These are phyloP conservation scores for Egretta garzetta DNA, from an alignment of 2,113 vertebrate species.

Conservation along the genomic window DNA sequence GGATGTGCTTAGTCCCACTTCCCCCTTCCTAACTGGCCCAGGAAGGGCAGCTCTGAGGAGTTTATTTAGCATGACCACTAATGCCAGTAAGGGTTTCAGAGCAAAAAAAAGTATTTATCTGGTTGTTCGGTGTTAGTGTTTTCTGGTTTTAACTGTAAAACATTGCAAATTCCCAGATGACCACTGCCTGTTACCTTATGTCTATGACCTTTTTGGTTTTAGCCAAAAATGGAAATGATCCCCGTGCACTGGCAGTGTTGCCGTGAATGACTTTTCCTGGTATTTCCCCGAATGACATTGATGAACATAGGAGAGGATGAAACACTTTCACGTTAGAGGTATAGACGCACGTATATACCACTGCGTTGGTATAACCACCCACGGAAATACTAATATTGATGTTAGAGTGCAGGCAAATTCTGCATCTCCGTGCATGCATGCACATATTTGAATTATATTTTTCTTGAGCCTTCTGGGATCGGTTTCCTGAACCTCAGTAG, in stretches of 20 bases:
- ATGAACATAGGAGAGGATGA: accelerated
- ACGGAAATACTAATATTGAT: not conserved
- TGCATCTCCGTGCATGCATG: accelerated
- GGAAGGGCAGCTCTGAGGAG: not conserved
- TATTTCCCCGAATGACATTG: not conserved
- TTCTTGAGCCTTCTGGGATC: not conserved
- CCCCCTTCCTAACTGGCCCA: not conserved
- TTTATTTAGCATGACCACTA: not conserved
- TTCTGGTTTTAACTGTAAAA: not conserved
- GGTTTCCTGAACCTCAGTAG: not conserved
- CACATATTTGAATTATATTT: not conserved
- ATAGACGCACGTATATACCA: accelerated
- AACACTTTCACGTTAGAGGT: not conserved
- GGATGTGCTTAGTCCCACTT: accelerated
- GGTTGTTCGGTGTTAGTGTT: not conserved
- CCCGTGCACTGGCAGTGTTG: not conserved
- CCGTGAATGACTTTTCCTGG: not conserved
- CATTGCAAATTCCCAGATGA: not conserved
- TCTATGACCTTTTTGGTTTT: not conserved
- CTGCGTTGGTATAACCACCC: not conserved
- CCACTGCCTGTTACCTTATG: not conserved
- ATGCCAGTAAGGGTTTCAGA: not conserved
- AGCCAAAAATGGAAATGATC: not conserved
- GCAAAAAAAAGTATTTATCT: not conserved
- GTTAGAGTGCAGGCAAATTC: not conserved